Conservation (phyloP, 1,140 invertebrate species). For the Battus philenor region DNA sequence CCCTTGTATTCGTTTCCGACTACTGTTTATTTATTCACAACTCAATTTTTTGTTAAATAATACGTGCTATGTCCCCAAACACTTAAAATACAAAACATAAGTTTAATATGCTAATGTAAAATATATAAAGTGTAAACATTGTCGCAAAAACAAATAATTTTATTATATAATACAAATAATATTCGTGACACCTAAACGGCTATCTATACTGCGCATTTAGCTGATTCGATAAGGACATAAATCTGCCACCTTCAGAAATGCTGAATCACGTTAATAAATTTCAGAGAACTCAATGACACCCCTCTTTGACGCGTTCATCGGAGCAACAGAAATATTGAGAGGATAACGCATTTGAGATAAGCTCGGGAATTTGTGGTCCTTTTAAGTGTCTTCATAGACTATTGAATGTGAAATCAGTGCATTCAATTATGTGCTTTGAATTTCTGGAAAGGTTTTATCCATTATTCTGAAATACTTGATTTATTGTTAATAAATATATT, state of each 20-base stretch:
- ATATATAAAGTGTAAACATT: too few relatives aligned
- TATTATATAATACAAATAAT: too few relatives aligned
- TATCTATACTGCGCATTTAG: constrained; percentile 35
- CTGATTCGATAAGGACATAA: constrained; percentile 52
- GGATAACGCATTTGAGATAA: constrained; percentile 55
- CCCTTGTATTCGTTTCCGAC: too few relatives aligned
- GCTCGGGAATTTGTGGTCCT: constrained; percentile 31
- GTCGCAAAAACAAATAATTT: too few relatives aligned
- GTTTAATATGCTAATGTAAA: too few relatives aligned
- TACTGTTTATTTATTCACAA: too few relatives aligned
- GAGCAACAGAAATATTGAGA: constrained; percentile 63
- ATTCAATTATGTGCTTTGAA: not conserved
- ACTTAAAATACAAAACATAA: too few relatives aligned
- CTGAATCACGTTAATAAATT: constrained; percentile 71
- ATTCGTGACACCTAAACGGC: constrained; percentile 38
- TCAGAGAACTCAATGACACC: constrained; percentile 53
- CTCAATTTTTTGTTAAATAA: too few relatives aligned
- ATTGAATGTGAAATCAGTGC: constrained; percentile 18
- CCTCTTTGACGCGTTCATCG: constrained; percentile 57
- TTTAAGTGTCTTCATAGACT: constrained; percentile 29
- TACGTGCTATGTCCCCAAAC: too few relatives aligned
- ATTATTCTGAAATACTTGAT: too few relatives aligned
- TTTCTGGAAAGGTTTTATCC: not conserved
- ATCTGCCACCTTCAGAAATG: constrained; percentile 54
- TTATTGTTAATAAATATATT: too few relatives aligned